phyloP scores from a whole-genome alignment of 2,113 vertebrate species.

The Cyanistes caeruleus region DNA sequence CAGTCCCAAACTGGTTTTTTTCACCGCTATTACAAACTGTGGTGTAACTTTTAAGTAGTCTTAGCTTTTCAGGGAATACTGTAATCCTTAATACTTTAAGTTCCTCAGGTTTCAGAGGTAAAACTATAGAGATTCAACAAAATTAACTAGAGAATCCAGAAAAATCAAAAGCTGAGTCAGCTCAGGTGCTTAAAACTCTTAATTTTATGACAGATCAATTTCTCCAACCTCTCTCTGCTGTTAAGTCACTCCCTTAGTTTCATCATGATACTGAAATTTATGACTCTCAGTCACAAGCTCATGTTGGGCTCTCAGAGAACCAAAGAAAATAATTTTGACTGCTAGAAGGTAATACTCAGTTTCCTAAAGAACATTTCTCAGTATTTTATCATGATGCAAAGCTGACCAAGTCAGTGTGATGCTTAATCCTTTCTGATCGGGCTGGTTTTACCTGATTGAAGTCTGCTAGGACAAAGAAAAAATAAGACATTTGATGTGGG shows the following conservation, averaged over 20 bases:
- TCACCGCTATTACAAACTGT: background rate
- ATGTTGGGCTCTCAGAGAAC: background rate
- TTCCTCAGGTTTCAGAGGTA: background rate
- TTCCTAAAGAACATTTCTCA: background rate
- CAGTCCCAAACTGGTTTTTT: background rate
- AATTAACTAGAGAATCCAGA: background rate
- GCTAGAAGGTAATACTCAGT: background rate
- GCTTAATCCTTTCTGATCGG: background rate
- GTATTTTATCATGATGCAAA: background rate
- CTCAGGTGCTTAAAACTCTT: background rate
- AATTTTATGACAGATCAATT: background rate
- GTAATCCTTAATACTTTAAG: background rate
- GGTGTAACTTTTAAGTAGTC: background rate
- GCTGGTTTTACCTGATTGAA: background rate
- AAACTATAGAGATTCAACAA: background rate
- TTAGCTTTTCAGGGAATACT: background rate
- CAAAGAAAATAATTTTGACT: background rate
- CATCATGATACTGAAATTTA: background rate
- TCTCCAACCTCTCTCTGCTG: background rate
- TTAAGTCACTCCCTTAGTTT: background rate
- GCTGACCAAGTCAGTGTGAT: background rate
- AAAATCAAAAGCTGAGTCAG: background rate
- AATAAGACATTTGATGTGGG: background rate
- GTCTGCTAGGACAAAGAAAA: background rate
- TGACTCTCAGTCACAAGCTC: background rate